Base-by-base conservation (phyloP, 2,888 invertebrate species). In the Lasius platythorax region DNA sequence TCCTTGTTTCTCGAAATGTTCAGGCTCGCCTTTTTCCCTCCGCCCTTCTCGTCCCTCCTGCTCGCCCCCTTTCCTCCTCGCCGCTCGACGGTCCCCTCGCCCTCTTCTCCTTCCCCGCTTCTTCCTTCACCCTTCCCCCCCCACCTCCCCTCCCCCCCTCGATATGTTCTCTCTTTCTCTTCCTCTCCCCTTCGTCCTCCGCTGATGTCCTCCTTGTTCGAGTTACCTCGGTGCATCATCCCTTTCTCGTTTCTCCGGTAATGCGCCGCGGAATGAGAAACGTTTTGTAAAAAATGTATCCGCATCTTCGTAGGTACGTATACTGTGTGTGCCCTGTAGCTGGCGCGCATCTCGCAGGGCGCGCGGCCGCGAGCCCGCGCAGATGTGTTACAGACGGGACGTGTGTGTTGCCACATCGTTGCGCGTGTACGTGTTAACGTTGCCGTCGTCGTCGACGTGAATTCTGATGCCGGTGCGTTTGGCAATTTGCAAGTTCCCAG, bases 1-100 rank as follows among this genome's bases (percentile, higher is more conserved):
- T 95, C 93, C 94, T 94, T 94, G 93, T 94, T 95, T 94, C 93
- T 94, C 94, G 92, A 94, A 94, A 94, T 94, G 93, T 93, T 94
- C 92, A 93, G 88, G 67, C 91, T 93, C 88, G 90, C 90, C 85
- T 84, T 73, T 74, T 72, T 89, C 90, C 86, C 88, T 90, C 87
- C 88, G 68, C 82, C 58, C 66, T 74, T 63, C 83, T 81, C 79
- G 58, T 72, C 79, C 64, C 79, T 75, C 86, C 87, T 81, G 12
- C 85, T 40, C 40, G 40, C 9, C 40, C 40, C 40, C 40, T 40
- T 40, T 40, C 40, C 40, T 83, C 53, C 63, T 74, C 58, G 79
- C 81, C 79, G 58, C 76, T 75, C 86, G 87, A 43, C 81, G 89
- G 53, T 67, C 86, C 86, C 90, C 85, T 70, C 81, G 85, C 56